Evolutionary conservation across 2,888 invertebrate species (phyloP).

Genomic region (Cerceris ruficornis): DNA sequence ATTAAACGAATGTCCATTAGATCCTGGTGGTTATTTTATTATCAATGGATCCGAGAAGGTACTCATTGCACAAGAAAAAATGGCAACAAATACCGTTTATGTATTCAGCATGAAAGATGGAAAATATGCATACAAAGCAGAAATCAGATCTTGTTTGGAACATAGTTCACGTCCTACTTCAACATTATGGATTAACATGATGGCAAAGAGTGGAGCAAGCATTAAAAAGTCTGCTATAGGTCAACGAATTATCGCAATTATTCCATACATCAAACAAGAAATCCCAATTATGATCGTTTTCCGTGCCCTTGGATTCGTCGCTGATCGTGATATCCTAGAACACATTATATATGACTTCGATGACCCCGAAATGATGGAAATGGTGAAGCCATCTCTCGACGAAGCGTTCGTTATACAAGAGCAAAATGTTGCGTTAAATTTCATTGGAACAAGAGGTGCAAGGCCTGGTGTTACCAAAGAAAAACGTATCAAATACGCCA

Average conservation of each 20-base stretch:
- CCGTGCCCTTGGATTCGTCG: conserved; percentile 99
- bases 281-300: conserved; percentile 99
- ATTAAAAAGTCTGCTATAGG: conserved; percentile 99
- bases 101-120: conserved; percentile 99
- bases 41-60: conserved; percentile 99
- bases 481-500: conserved; percentile 99
- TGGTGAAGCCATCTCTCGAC: conserved; percentile 99
- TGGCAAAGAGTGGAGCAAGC: conserved; percentile 98
- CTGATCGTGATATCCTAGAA: conserved; percentile 99
- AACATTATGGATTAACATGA: conserved; percentile 99
- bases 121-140: conserved; percentile 99
- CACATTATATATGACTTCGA: conserved; percentile 99
- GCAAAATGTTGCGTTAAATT: conserved; percentile 98
- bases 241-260: conserved; percentile 97
- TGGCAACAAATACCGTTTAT: conserved; percentile 99
- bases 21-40: conserved; percentile 99
- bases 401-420: conserved; percentile 99
- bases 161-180: conserved; percentile 98
- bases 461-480: conserved; percentile 99
- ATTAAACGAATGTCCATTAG: conserved; percentile 99
- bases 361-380: conserved; percentile 99
- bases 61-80: conserved; percentile 99
- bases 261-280: conserved; percentile 99
- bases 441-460: conserved; percentile 98
- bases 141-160: conserved; percentile 97